Percentiles rank a stretch among this genome's conserved stretches.
Evolutionary conservation across 2,797 vertebrate genomes (phyloP).

Genomic region (Tenualosa ilisha): DNA sequence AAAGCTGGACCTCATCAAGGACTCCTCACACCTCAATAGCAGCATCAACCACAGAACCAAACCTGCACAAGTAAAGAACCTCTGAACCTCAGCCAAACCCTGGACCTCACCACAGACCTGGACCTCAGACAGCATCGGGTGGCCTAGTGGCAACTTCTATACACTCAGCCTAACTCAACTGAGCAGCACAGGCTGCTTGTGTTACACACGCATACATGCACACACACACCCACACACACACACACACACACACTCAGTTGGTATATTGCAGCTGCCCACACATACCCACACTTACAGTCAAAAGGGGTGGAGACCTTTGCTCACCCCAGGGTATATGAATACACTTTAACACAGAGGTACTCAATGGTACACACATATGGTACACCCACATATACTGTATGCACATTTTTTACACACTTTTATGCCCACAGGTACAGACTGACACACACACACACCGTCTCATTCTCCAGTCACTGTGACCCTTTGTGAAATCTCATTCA

Average conservation of each 20-base stretch:
- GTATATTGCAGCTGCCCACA: conserved; percentile 50
- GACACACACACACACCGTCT: neutral
- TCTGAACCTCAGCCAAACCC: neutral
- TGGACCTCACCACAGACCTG: neutral
- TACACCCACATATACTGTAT: neutral
- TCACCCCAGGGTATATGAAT: neutral
- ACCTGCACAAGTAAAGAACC: neutral
- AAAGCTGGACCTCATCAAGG: neutral
- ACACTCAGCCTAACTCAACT: neutral
- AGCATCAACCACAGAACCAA: neutral
- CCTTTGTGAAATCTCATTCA: conserved; percentile 20
- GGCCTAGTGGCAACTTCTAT: neutral
- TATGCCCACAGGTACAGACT: neutral
- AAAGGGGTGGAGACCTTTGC: neutral
- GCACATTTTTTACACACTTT: neutral
- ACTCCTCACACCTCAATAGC: neutral
- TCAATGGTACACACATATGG: neutral
- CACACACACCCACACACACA: conserved; percentile 5
- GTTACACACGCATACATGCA: neutral
- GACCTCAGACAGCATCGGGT: neutral
- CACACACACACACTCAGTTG: neutral
- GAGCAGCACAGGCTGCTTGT: neutral
- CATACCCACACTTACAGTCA: conserved; percentile 32
- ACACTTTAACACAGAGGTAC: conserved; percentile 2
- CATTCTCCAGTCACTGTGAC: conserved; percentile 11